Conservation (phyloP, 2,113 vertebrate species). For the Grammatotria lemairii region DNA sequence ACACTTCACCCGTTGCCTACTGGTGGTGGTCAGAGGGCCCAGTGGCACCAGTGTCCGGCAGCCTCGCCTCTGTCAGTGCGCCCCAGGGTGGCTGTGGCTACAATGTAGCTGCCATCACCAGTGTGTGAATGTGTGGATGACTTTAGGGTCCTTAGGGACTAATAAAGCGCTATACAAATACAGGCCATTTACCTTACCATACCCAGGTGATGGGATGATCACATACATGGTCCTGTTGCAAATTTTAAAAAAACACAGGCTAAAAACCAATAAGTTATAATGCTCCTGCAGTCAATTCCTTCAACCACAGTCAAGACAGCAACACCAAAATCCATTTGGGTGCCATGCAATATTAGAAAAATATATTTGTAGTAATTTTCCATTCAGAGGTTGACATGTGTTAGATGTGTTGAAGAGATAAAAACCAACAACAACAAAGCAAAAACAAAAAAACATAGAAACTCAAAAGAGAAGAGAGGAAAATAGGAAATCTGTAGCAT, state of each 20-base stretch:
- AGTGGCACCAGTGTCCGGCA: fast-evolving
- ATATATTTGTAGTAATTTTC: background rate
- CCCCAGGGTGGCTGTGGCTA: background rate
- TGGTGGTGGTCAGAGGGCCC: background rate
- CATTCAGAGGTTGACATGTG: fast-evolving
- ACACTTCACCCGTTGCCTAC: fast-evolving
- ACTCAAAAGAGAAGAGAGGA: background rate
- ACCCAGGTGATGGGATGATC: background rate
- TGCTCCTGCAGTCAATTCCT: background rate
- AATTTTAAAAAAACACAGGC: background rate
- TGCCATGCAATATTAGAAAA: background rate
- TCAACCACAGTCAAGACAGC: background rate
- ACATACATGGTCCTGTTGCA: background rate
- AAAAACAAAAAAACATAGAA: background rate
- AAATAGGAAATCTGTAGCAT: background rate
- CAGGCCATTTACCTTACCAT: background rate
- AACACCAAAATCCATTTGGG: background rate
- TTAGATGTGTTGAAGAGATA: background rate
- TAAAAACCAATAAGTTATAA: fast-evolving
- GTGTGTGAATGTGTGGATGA: background rate
- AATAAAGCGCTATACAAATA: background rate
- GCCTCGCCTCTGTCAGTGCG: background rate
- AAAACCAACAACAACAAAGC: background rate
- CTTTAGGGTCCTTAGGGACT: background rate
- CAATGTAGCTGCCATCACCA: background rate